Evolutionary conservation across 1,140 invertebrate genomes (phyloP).

Genomic region (Sipha flava): DNA sequence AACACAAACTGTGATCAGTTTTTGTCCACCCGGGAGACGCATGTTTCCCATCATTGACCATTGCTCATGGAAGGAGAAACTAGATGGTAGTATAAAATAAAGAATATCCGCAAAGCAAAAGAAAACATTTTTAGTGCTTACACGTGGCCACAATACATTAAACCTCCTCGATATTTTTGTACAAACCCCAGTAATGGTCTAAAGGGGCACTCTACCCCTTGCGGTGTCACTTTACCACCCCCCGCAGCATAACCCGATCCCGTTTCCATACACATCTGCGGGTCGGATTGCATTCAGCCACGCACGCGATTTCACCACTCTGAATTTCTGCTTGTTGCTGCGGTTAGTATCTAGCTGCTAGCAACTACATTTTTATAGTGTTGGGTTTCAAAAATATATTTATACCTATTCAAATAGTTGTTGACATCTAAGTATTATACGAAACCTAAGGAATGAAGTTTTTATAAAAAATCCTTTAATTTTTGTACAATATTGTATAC

Average conservation of each 20-base stretch:
- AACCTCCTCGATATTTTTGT: conserved; percentile 5
- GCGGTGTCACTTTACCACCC: conserved; percentile 25
- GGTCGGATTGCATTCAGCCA: conserved; percentile 8
- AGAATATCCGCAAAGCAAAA: neutral
- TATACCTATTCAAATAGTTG: neutral
- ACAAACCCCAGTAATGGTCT: conserved; percentile 19
- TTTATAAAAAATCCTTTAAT: neutral
- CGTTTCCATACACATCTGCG: neutral
- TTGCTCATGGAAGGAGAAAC: neutral
- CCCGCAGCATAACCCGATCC: neutral
- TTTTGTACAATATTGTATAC: no score
- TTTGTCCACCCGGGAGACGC: neutral
- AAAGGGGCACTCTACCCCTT: conserved; percentile 29
- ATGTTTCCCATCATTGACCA: neutral
- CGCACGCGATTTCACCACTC: neutral
- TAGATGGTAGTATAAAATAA: neutral
- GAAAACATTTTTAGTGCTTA: conserved; percentile 25
- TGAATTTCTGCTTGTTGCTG: neutral
- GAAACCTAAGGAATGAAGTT: neutral
- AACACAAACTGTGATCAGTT: neutral
- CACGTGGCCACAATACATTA: conserved; percentile 19
- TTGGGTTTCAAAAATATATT: neutral
- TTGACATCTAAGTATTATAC: neutral
- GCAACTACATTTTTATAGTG: neutral
- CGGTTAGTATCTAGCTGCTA: neutral